A percentile compares a stretch with the other conserved stretches of the same genome.
These are phyloP conservation scores for Hirtodrosophila cameraria DNA, from an alignment of 2,888 invertebrate genomes.

Conservation along the genomic window DNA sequence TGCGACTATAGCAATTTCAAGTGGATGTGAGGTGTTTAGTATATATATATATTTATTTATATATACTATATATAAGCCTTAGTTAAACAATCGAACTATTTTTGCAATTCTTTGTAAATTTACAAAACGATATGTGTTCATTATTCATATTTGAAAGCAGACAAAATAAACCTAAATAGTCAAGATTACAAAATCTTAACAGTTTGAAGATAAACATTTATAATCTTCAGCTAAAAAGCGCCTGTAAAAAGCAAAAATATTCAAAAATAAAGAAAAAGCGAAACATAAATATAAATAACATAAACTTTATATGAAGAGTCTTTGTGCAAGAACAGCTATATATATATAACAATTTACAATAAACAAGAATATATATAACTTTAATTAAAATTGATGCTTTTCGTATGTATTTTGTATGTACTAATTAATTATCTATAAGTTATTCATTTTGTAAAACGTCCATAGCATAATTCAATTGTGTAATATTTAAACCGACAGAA, in stretches of 20 bases:
- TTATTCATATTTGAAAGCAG: conserved; percentile 32
- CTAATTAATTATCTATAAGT: conserved; percentile 47
- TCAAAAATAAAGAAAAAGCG: neutral
- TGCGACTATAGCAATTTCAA: neutral
- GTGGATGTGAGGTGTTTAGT: neutral
- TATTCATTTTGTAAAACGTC: conserved; percentile 65
- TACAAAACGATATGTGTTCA: conserved; percentile 42
- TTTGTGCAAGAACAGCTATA: conserved; percentile 16
- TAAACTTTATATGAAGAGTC: conserved; percentile 18
- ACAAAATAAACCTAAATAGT: conserved; percentile 6
- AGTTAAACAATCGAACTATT: conserved; percentile 31
- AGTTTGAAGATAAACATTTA: conserved; percentile 3
- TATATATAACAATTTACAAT: conserved; percentile 2
- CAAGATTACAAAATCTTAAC: conserved; percentile 2
- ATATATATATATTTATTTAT: neutral
- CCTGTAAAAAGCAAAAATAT: conserved; percentile 33
- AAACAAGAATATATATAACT: conserved; percentile 5
- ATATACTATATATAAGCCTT: neutral
- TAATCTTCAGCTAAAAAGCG: conserved; percentile 17
- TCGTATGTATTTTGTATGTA: conserved; percentile 23
- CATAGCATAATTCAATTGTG: conserved; percentile 66
- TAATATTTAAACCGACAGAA: conserved; percentile 37
- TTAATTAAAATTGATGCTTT: conserved; percentile 26
- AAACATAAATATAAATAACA: neutral
- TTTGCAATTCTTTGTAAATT: conserved; percentile 42